Evolutionary conservation across 2,113 vertebrate species (phyloP), one percentile per base, ranked within the genome.

Genomic region (Symphodus melops): DNA sequence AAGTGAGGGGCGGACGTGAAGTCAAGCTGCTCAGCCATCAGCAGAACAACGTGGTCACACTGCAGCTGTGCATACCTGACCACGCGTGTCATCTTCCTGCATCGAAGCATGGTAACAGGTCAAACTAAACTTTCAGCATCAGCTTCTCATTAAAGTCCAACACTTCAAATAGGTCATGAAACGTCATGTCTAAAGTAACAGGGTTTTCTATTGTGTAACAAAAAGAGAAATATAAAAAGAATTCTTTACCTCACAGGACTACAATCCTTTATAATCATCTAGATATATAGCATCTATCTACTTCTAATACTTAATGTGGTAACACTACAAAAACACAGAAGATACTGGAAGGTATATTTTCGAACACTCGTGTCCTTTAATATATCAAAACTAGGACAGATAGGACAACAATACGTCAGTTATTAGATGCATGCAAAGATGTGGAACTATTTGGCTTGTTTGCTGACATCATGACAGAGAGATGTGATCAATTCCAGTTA

Each of bases 361-460:
- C 9, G 0, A 55, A 42, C 41, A 64, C 6, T 39, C 9, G 16
- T 20, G 36, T 44, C 25, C 33, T 58, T 33, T 52, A 8, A 37
- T 44, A 63, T 33, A 37, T 20, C 8, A 39, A 66, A 61, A 69
- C 44, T 9, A 68, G 25, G 25, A 46, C 20, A 44, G 28, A 59
- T 14, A 23, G 1, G 36, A 49, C 1, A 39, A 53, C 21, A 12
- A 36, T 33, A 61, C 7, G 17, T 55, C 17, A 37, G 25, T 54
- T 51, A 16, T 4, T 19, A 36, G 8, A 41, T 5, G 12, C 4
- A 59, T 42, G 23, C 0, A 68, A 49, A 48, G 41, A n/a, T 13
- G 8, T 56, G 1, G 8, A 51, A 57, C 6, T 49, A 68, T 64
- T 75, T 77, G 80, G 54, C 33, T 68, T 67, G 28, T 39, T 49